These are phyloP conservation scores for Amia ocellicauda DNA, from an alignment of 2,113 vertebrate species.

Conservation along the genomic window DNA sequence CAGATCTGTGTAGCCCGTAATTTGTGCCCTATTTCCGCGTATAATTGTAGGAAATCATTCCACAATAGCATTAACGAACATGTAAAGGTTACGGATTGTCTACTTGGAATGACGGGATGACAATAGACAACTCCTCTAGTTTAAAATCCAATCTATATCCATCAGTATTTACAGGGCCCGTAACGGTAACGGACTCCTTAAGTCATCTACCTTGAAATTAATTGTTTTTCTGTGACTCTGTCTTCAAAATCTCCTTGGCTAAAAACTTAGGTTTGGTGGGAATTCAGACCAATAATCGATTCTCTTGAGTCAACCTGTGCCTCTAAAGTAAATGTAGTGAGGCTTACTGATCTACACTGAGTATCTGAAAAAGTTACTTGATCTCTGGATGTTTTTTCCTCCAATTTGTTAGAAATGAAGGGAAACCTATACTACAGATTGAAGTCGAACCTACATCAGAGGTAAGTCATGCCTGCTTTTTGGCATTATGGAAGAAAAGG, in stretches of 20 bases:
- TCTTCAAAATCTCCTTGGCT: too few species aligned
- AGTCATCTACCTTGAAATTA: too few species aligned
- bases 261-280: too few species aligned
- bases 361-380: conserved; percentile 32
- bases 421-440: conserved; percentile 94
- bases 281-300: too few species aligned
- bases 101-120: background rate
- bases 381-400: conserved; percentile 30
- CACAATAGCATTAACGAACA: background rate
- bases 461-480: conserved; percentile 67
- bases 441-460: conserved; percentile 96
- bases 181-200: background rate
- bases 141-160: background rate
- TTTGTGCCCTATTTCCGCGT: background rate
- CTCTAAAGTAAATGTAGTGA: conserved; percentile 17
- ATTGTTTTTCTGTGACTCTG: too few species aligned
- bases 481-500: too few species aligned
- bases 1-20: conserved; percentile 20
- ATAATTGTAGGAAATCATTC: background rate
- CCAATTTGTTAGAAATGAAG: conserved; percentile 71
- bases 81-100: background rate
- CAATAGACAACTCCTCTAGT: background rate
- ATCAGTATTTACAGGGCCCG: too few species aligned
- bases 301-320: too few species aligned
- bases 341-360: conserved; percentile 35